These are phyloP conservation scores for Thalassophryne amazonica DNA, from an alignment of 2,797 vertebrate genomes.

Conservation along the genomic window DNA sequence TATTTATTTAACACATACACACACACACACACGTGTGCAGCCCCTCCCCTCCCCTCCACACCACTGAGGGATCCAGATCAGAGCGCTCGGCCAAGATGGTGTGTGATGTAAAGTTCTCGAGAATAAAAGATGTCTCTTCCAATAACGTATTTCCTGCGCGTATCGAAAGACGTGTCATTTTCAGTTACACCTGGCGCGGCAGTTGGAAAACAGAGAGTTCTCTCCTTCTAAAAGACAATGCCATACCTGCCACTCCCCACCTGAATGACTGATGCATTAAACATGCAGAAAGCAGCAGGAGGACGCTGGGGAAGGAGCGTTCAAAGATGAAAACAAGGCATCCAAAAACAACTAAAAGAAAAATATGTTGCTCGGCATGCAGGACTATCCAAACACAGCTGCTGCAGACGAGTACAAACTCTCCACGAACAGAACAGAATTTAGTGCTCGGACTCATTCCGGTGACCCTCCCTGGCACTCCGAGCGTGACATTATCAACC, in stretches of 20 bases:
- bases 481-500: too few relatives aligned
- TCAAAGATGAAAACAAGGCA: slow-evolving; percentile 65
- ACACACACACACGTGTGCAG: slow-evolving; percentile 25
- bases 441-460: too few relatives aligned
- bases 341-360: slow-evolving; percentile 51
- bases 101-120: slow-evolving; percentile 78
- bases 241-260: slow-evolving; percentile 74
- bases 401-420: slow-evolving; percentile 23
- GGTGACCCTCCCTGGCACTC: too few relatives aligned
- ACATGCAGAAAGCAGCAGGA: slow-evolving; percentile 73
- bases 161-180: slow-evolving; percentile 78
- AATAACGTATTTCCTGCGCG: slow-evolving; percentile 70
- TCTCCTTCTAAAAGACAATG: slow-evolving; percentile 67
- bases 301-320: slow-evolving; percentile 56
- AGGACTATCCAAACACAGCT: slow-evolving; percentile 30
- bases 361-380: slow-evolving; percentile 37
- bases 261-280: slow-evolving; percentile 80
- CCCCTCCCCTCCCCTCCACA: slow-evolving; percentile 50
- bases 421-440: slow-evolving; percentile 35
- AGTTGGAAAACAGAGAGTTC: slow-evolving; percentile 63
- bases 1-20: slow-evolving; percentile 63
- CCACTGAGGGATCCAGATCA: slow-evolving; percentile 71
- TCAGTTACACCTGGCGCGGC: slow-evolving; percentile 70
- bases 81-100: slow-evolving; percentile 68
- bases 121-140: slow-evolving; percentile 79